These are phyloP conservation scores for Podocnemis expansa DNA, from an alignment of 2,113 vertebrate genomes.

Conservation along the genomic window DNA sequence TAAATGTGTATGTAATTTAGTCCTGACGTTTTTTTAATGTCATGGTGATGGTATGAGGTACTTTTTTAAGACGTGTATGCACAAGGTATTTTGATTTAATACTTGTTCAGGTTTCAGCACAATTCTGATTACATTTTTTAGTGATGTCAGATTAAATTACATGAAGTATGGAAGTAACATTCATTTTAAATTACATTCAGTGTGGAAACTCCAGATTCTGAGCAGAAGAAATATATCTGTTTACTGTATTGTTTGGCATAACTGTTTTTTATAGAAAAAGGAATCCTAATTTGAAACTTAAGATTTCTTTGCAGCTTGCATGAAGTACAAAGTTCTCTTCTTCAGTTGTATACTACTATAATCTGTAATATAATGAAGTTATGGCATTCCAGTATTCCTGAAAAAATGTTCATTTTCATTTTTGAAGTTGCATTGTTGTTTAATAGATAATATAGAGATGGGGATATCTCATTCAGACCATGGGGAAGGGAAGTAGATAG, in stretches of 20 bases:
- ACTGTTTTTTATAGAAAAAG: conserved; percentile 73
- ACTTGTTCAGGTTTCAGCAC: conserved; percentile 77
- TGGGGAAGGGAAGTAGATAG: background rate
- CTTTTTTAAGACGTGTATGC: conserved; percentile 39
- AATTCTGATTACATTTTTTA: conserved; percentile 84
- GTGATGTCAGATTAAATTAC: conserved; percentile 83
- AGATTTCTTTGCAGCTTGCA: conserved; percentile 45
- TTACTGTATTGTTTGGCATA: conserved; percentile 71
- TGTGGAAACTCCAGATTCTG: conserved; percentile 54
- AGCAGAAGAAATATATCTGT: conserved; percentile 44
- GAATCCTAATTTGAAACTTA: conserved; percentile 24
- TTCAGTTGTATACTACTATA: background rate
- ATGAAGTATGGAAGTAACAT: conserved; percentile 76
- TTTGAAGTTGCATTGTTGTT: background rate
- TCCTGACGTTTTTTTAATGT: conserved; percentile 6
- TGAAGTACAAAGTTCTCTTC: conserved; percentile 12
- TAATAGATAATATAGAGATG: background rate
- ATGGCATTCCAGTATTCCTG: background rate
- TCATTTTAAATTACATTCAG: conserved; percentile 79
- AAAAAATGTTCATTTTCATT: conserved; percentile 18
- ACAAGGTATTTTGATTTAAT: conserved; percentile 79
- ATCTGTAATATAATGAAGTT: background rate
- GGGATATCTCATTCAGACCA: background rate
- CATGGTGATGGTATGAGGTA: conserved; percentile 16
- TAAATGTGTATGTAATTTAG: conserved; percentile 8